Evolutionary conservation across 2,797 vertebrate genomes (phyloP), one percentile per base, ranked within the genome.

Genomic region (Epinephelus malabaricus): DNA sequence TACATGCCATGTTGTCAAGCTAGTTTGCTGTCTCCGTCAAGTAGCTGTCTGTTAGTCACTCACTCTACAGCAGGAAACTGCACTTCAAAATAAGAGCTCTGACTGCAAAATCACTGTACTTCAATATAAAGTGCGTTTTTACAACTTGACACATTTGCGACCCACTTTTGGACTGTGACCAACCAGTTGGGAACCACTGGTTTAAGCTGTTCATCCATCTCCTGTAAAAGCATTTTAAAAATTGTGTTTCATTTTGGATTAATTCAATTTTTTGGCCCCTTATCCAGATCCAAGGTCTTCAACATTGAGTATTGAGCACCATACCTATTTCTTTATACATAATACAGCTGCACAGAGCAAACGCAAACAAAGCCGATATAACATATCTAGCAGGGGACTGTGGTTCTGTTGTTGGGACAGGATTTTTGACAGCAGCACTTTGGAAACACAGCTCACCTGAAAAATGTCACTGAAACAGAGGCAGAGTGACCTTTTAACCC

Each of bases 401-500:
- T 45, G 3, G 8, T 46, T 67, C 17, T 76, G 38, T 45, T 61
- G 64, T 43, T 25, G 43, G 19, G 14, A 34, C 40, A 38, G n/a
- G 19, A 47, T 43, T 66, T 34, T n/a, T 70, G 38, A 75, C 45
- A 56, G 8, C 21, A 67, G 64, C 11, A 14, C 11, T 67, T 75
- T 27, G 27, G 5, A 76, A 54, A 17, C 13, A 1, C 19, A 50
- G 40, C 19, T 50, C 64, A 79, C 54, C 14, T 69, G 73, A 66
- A 59, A 69, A 65, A 11, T 23, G 15, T 15, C 17, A 34, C 10
- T 69, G 55, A 66, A 60, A 70, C 18, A 19, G 38, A 72, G 21
- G n/a, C 25, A 27, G 63, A 25, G 25, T 43, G 68, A 73, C 64
- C 63, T 63, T 79, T 78, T 19, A 43, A 61, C 38, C 62, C 68